A percentile compares a stretch with the other conserved stretches of the same genome.
Evolutionary conservation across 1,140 invertebrate species (phyloP).

Genomic region (Cherax quadricarinatus): DNA sequence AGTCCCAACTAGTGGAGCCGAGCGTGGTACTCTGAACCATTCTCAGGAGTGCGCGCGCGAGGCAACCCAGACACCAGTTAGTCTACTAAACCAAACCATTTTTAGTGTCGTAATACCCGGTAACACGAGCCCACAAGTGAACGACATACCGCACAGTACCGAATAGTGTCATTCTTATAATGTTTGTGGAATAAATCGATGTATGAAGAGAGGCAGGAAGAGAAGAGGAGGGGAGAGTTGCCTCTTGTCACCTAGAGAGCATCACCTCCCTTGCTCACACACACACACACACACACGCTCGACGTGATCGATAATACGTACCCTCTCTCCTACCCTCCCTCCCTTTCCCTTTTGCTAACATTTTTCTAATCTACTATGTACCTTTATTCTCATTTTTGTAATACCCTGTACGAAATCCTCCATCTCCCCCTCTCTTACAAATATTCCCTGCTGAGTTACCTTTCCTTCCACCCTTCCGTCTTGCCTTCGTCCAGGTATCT

Average conservation of each 20-base stretch:
- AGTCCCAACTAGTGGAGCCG: background rate
- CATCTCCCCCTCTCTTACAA: no score
- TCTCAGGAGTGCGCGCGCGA: background rate
- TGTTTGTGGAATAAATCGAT: background rate
- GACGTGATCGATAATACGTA: background rate
- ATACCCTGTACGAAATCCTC: no score
- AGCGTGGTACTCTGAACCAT: constrained; percentile 3
- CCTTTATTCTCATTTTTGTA: no score
- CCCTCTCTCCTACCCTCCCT: background rate
- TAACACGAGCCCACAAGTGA: no score
- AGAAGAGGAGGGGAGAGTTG: background rate
- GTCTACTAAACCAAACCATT: background rate
- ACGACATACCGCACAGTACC: background rate
- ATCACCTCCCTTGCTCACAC: background rate
- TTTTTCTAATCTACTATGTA: no score
- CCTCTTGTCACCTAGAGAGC: background rate
- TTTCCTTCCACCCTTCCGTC: no score
- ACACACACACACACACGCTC: background rate
- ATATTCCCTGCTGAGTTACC: no score
- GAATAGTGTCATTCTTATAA: background rate
- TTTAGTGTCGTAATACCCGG: background rate
- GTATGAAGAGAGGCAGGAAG: background rate
- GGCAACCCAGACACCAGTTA: background rate
- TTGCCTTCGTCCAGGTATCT: no score
- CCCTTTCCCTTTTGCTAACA: background rate